phyloP scores from a whole-genome alignment of 2,888 invertebrate species.

The Acanthosepion esculentum region DNA sequence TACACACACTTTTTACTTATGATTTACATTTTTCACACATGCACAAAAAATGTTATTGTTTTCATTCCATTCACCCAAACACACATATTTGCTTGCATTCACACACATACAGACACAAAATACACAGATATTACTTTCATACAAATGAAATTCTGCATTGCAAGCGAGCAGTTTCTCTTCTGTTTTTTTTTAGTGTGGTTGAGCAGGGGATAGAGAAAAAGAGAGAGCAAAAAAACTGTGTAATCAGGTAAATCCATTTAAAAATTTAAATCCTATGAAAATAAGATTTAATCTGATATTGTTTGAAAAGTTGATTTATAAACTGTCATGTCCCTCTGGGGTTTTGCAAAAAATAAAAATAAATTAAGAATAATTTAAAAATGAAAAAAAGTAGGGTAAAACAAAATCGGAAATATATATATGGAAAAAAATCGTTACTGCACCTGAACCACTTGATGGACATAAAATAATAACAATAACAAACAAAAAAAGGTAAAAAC shows the following conservation, averaged over 20 bases:
- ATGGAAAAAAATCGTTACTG: too few species aligned
- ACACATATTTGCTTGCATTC: too few species aligned
- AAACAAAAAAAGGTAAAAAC: not conserved
- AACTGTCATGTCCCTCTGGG: not conserved
- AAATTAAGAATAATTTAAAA: too few species aligned
- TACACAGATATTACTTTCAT: too few species aligned
- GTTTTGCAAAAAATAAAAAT: not conserved
- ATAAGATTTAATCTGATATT: slow-evolving; percentile 11
- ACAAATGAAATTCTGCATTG: not conserved
- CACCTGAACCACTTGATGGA: too few species aligned
- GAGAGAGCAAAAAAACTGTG: not conserved
- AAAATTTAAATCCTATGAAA: not conserved
- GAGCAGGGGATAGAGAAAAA: not conserved
- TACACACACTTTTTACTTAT: too few species aligned
- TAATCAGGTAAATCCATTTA: not conserved
- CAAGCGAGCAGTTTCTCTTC: not conserved
- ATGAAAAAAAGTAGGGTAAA: not conserved
- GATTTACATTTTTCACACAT: too few species aligned
- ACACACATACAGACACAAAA: too few species aligned
- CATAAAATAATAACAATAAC: too few species aligned
- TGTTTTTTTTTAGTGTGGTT: not conserved
- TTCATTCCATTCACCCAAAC: too few species aligned
- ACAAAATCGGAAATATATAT: too few species aligned
- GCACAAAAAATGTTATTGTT: too few species aligned
- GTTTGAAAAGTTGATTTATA: not conserved